Evolutionary conservation across 2,113 vertebrate genomes (phyloP), one percentile per base, ranked within the genome.

Genomic region (Lasiurus cinereus): DNA sequence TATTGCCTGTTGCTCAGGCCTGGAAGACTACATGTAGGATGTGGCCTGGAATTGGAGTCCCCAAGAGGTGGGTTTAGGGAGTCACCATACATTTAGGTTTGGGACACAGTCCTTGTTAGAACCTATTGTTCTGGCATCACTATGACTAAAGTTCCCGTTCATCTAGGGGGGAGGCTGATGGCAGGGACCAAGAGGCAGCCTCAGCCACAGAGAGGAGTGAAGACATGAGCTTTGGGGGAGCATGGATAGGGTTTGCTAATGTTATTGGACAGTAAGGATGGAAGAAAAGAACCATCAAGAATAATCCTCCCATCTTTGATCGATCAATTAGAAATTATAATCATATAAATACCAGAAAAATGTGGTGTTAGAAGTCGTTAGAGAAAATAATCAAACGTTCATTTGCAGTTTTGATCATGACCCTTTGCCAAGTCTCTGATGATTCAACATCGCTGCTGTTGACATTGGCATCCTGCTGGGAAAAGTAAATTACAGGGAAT

Each of bases 1-100:
- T 13, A 29, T 24, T 13, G 4, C 27, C 43, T 46, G 12, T 0
- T 0, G 36, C 11, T 36, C 0, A 1, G 21, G 15, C 18, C 62
- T 21, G 6, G 12, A 15, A 15, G 46, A 5, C 24, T n/a, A 7
- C 48, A 8, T 2, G 1, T 1, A 1, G 31, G 66, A 3, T 67
- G 6, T 0, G 27, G 43, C 64, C 43, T 31, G 24, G 56, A 8
- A 2, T 22, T 36, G 43, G 48, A 5, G 11, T 29, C 72, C 24
- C 1, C 8, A 13, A 33, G 43, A 7, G 24, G 7, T 18, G 3
- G 36, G 3, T 74, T 10, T 2, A 31, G 14, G 33, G 3, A 12
- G 36, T 21, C 21, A 27, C 13, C 24, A 11, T 6, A 15, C 8
- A 15, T 15, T 43, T 24, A 33, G 12, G 39, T 16, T 48, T 19